A percentile compares a stretch with the other conserved stretches of the same genome.
Evolutionary conservation across 2,888 invertebrate genomes (phyloP).

Genomic region (Crocallis elinguaria): DNA sequence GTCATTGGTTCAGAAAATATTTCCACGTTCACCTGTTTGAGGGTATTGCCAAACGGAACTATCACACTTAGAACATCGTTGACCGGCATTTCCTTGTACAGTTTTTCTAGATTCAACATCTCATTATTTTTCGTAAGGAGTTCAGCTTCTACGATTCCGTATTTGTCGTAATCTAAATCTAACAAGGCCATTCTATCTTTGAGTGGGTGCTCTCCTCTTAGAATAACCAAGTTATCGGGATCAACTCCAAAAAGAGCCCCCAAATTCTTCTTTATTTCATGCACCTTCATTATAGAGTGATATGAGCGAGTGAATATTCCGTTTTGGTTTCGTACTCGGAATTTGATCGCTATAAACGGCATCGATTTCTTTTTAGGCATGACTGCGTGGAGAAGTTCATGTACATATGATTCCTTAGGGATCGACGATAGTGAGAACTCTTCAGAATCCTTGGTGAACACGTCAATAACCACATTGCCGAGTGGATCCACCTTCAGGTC

Average conservation of each 20-base stretch:
- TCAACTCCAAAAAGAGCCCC: constrained; percentile 84
- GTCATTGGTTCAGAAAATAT: constrained; percentile 78
- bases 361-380: constrained; percentile 69
- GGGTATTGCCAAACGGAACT: constrained; percentile 67
- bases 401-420: constrained; percentile 73
- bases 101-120: constrained; percentile 68
- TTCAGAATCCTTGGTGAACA: constrained; percentile 74
- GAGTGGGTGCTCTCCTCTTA: constrained; percentile 71
- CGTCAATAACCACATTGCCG: constrained; percentile 72
- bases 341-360: constrained; percentile 79
- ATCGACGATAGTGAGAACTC: constrained; percentile 69
- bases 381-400: constrained; percentile 69
- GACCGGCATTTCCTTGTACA: constrained; percentile 72
- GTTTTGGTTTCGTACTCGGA: constrained; percentile 70
- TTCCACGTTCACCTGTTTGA: constrained; percentile 78
- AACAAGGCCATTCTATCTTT: constrained; percentile 73
- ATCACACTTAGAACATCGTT: constrained; percentile 76
- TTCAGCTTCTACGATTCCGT: constrained; percentile 77
- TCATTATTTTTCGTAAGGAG: constrained; percentile 70
- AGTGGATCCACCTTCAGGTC: constrained; percentile 69
- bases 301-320: constrained; percentile 81
- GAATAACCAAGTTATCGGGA: constrained; percentile 75
- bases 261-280: constrained; percentile 86
- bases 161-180: constrained; percentile 78
- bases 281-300: constrained; percentile 79